Conservation (phyloP, 2,113 vertebrate genomes). For the Oryzias woworae region DNA sequence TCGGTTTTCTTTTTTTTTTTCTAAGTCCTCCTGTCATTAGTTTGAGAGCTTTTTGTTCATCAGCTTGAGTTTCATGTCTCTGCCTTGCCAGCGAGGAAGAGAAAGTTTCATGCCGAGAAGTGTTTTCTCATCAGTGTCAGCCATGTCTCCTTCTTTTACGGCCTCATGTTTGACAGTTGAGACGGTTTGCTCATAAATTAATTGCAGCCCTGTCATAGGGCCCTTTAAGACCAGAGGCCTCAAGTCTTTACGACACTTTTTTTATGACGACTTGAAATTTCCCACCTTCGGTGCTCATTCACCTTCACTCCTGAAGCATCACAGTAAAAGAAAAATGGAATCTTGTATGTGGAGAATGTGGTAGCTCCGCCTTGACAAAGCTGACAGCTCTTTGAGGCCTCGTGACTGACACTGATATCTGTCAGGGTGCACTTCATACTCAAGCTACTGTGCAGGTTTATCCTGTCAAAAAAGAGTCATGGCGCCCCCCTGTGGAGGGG, state of each 20-base stretch:
- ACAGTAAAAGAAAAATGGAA: constrained; percentile 9
- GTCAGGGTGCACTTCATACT: constrained; percentile 30
- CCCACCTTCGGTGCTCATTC: constrained; percentile 4
- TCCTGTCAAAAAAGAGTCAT: constrained; percentile 34
- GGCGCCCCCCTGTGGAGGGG: constrained; percentile 70
- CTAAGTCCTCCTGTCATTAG: background rate
- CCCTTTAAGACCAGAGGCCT: constrained; percentile 5
- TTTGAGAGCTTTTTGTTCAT: background rate
- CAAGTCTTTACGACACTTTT: constrained; percentile 1
- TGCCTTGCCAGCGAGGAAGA: background rate
- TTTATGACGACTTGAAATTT: constrained; percentile 21
- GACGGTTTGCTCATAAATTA: constrained; percentile 21
- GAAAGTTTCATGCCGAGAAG: background rate
- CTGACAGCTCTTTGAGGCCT: constrained; percentile 29
- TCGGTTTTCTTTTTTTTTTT: background rate
- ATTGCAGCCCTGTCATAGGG: background rate
- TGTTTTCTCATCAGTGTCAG: constrained; percentile 7
- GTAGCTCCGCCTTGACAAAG: constrained; percentile 37
- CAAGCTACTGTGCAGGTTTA: constrained; percentile 14
- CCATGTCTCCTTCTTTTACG: constrained; percentile 6
- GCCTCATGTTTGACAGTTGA: constrained; percentile 27
- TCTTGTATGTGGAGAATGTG: constrained; percentile 33
- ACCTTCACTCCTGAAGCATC: constrained; percentile 24
- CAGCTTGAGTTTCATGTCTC: background rate
- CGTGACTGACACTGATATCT: constrained; percentile 50